A percentile compares a stretch with the other conserved stretches of the same genome.
phyloP scores from a whole-genome alignment of 1,140 invertebrate species.

The Drosophila murphyi region DNA sequence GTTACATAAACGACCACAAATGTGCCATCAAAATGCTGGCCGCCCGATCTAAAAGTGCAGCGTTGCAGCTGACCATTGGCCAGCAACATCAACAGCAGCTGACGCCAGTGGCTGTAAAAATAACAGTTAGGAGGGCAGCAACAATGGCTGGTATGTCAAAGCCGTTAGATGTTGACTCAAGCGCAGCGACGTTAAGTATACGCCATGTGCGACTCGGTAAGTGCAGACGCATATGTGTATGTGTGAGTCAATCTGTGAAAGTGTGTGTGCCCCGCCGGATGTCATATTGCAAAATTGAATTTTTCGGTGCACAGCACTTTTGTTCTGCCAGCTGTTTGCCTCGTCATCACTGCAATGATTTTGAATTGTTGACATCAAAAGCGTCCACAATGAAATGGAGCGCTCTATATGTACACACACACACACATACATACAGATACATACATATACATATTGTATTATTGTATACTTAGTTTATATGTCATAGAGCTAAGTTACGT shows the following conservation, averaged over 20 bases:
- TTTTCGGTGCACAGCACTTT: constrained; percentile 67
- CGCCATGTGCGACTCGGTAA: constrained; percentile 39
- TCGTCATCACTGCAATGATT: constrained; percentile 79
- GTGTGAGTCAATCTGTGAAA: neutral
- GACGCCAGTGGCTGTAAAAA: constrained; percentile 36
- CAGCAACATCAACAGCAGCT: constrained; percentile 9
- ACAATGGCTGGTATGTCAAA: constrained; percentile 69
- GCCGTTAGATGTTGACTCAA: constrained; percentile 66
- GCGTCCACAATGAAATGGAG: constrained; percentile 23
- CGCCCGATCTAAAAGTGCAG: constrained; percentile 41
- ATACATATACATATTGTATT: constrained; percentile 43
- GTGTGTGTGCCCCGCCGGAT: constrained; percentile 58
- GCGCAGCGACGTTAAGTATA: constrained; percentile 78
- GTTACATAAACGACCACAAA: constrained; percentile 21
- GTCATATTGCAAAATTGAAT: constrained; percentile 82
- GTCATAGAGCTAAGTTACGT: constrained; percentile 49
- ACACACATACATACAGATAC: constrained; percentile 33
- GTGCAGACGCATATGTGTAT: constrained; percentile 20
- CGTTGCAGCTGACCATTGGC: constrained; percentile 31
- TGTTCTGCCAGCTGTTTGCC: constrained; percentile 72
- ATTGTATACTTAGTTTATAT: constrained; percentile 36
- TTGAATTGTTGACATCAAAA: constrained; percentile 76
- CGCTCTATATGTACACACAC: constrained; percentile 18
- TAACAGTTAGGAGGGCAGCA: constrained; percentile 53
- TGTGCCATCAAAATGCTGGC: constrained; percentile 13